A percentile compares a stretch with the other conserved stretches of the same genome.
Evolutionary conservation across 2,888 invertebrate genomes (phyloP).

Genomic region (Hypena proboscidalis): DNA sequence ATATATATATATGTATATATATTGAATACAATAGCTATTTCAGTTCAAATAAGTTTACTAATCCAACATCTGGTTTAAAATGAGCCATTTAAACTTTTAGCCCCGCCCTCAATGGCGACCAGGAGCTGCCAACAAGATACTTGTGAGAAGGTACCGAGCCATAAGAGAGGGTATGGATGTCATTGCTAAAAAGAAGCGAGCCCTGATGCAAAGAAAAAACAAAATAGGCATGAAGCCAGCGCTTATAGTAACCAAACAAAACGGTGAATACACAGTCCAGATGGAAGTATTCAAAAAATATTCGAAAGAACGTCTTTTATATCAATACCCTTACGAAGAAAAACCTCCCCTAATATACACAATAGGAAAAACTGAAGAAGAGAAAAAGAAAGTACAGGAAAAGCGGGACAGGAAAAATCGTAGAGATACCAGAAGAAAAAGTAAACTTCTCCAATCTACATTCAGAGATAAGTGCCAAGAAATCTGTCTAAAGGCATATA

Average conservation of each 20-base stretch:
- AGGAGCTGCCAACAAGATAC: slow-evolving; percentile 70
- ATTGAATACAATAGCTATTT: too few species aligned
- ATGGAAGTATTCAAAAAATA: slow-evolving; percentile 80
- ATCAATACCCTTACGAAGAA: slow-evolving; percentile 78
- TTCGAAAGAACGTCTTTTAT: slow-evolving; percentile 70
- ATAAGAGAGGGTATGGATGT: slow-evolving; percentile 67
- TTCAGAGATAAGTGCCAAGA: slow-evolving; percentile 79
- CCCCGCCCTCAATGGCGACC: slow-evolving; percentile 76
- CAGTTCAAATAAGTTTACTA: too few species aligned
- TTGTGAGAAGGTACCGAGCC: slow-evolving; percentile 69
- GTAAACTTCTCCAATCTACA: slow-evolving; percentile 70
- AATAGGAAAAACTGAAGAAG: slow-evolving; percentile 74
- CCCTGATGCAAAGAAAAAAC: slow-evolving; percentile 69
- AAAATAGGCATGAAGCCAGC: slow-evolving; percentile 75
- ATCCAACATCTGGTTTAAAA: background rate
- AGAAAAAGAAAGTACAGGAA: slow-evolving; percentile 64
- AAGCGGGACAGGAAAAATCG: slow-evolving; percentile 72
- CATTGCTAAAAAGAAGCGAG: slow-evolving; percentile 74
- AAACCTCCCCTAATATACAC: slow-evolving; percentile 71
- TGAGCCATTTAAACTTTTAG: slow-evolving; percentile 46
- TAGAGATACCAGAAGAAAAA: slow-evolving; percentile 73
- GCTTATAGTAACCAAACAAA: slow-evolving; percentile 65
- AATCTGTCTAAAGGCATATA: slow-evolving; percentile 79
- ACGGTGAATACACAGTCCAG: slow-evolving; percentile 75
- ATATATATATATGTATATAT: too few species aligned